phyloP scores from a whole-genome alignment of 2,797 vertebrate species.

The Amphiprion clarkii region DNA sequence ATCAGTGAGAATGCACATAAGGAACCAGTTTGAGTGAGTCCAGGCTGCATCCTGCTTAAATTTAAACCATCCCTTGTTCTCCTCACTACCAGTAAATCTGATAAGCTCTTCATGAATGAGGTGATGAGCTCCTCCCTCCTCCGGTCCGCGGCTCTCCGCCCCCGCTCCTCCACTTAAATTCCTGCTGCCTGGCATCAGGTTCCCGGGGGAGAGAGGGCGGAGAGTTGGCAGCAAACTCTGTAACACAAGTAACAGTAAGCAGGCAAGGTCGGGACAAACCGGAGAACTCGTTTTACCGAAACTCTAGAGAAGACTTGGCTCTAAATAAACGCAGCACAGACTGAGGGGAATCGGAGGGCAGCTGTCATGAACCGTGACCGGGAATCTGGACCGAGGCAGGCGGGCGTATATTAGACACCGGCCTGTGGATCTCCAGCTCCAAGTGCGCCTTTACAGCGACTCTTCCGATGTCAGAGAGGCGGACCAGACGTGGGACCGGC shows the following conservation, averaged over 20 bases:
- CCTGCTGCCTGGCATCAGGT: slow-evolving; percentile 67
- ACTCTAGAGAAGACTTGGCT: slow-evolving; percentile 12
- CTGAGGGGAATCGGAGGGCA: not conserved
- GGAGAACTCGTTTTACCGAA: slow-evolving; percentile 34
- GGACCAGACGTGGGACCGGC: slow-evolving; percentile 50
- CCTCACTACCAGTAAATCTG: slow-evolving; percentile 59
- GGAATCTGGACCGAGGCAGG: slow-evolving; percentile 38
- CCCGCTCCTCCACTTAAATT: slow-evolving; percentile 57
- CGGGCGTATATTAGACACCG: slow-evolving; percentile 3
- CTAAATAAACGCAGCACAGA: slow-evolving; percentile 7
- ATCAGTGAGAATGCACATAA: not conserved
- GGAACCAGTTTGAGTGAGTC: not conserved
- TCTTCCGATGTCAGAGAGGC: slow-evolving; percentile 70
- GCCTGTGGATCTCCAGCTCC: slow-evolving; percentile 19
- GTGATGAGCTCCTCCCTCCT: slow-evolving; percentile 49
- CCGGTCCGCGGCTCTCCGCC: slow-evolving; percentile 33
- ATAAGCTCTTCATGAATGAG: slow-evolving; percentile 58
- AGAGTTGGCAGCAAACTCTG: slow-evolving; percentile 52
- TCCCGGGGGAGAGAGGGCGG: slow-evolving; percentile 65
- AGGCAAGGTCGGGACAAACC: slow-evolving; percentile 4
- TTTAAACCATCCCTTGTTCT: slow-evolving; percentile 7
- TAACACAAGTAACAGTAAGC: slow-evolving; percentile 50
- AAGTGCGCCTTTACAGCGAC: not conserved
- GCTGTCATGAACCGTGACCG: slow-evolving; percentile 16
- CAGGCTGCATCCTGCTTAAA: slow-evolving; percentile 3